Percentiles rank a stretch among this genome's conserved stretches.
These are phyloP conservation scores for Dione juno DNA, from an alignment of 2,888 invertebrate species.

Conservation along the genomic window DNA sequence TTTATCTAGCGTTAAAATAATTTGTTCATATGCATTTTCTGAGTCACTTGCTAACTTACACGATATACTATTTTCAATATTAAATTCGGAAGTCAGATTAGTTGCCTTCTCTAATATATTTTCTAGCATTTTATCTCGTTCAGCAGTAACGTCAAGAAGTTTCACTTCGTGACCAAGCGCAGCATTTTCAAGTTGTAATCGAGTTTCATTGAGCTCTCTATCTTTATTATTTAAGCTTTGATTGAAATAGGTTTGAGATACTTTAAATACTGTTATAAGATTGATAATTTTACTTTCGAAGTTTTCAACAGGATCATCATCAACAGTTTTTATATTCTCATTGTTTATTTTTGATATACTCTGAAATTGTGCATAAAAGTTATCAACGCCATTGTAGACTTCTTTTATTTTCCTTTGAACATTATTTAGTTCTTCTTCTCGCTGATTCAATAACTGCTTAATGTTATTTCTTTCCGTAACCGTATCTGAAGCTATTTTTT, in stretches of 20 bases:
- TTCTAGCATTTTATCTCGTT: conserved; percentile 51
- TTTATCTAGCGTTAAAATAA: conserved; percentile 57
- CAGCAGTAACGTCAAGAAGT: conserved; percentile 38
- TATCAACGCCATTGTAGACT: conserved; percentile 45
- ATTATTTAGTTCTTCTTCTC: conserved; percentile 34
- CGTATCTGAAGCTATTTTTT: conserved; percentile 51
- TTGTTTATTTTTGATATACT: conserved; percentile 7
- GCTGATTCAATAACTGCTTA: conserved; percentile 36
- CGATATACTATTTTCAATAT: conserved; percentile 49
- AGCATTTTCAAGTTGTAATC: conserved; percentile 32
- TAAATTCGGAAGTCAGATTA: conserved; percentile 49
- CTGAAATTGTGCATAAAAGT: conserved; percentile 41
- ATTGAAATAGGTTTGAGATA: conserved; percentile 39
- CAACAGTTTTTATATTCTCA: conserved; percentile 18
- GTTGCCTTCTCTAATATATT: conserved; percentile 53
- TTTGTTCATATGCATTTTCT: conserved; percentile 50
- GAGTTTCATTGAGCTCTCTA: conserved; percentile 45
- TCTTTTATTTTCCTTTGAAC: conserved; percentile 42
- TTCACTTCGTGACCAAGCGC: conserved; percentile 26
- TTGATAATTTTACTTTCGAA: conserved; percentile 45
- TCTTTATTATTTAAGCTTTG: conserved; percentile 48
- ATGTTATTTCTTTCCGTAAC: conserved; percentile 53
- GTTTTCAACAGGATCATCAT: conserved; percentile 31
- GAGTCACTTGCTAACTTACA: conserved; percentile 43
- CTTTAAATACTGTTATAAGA: conserved; percentile 38